phyloP scores from a whole-genome alignment of 1,140 invertebrate genomes.

The Platorchestia sp. region DNA sequence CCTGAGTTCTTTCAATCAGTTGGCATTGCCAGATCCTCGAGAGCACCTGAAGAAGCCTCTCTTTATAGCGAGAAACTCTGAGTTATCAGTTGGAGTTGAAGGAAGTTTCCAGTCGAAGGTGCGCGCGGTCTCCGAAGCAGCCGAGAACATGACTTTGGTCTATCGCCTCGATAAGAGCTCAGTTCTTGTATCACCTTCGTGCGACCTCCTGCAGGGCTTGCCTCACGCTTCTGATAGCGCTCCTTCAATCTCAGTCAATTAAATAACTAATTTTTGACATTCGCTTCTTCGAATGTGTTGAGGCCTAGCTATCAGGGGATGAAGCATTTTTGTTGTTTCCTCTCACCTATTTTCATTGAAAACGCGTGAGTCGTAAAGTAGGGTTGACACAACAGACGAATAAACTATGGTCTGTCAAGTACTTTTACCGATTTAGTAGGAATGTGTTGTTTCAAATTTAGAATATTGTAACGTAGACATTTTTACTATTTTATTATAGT shows the following conservation, averaged over 20 bases:
- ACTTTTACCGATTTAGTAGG: too few relatives aligned
- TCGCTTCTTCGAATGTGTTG: not conserved
- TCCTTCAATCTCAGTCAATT: not conserved
- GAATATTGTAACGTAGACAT: too few relatives aligned
- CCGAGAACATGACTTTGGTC: constrained; percentile 14
- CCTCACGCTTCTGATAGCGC: not conserved
- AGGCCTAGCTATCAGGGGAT: not conserved
- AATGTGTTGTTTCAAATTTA: too few relatives aligned
- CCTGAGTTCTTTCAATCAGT: not conserved
- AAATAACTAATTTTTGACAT: not conserved
- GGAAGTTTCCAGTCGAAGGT: not conserved
- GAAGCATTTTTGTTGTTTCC: not conserved
- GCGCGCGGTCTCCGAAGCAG: not conserved
- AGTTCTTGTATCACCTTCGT: not conserved
- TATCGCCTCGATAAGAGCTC: constrained; percentile 18
- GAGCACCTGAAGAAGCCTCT: not conserved
- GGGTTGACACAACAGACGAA: too few relatives aligned
- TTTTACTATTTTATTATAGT: too few relatives aligned
- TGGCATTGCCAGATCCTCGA: not conserved
- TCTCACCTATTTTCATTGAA: not conserved
- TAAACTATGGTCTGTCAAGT: too few relatives aligned
- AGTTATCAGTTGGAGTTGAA: not conserved
- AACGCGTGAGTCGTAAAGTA: not conserved
- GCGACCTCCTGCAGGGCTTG: not conserved
- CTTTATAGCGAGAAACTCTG: not conserved